A percentile compares a stretch with the other conserved stretches of the same genome.
phyloP scores from a whole-genome alignment of 2,113 vertebrate species.

The Recurvirostra avosetta region DNA sequence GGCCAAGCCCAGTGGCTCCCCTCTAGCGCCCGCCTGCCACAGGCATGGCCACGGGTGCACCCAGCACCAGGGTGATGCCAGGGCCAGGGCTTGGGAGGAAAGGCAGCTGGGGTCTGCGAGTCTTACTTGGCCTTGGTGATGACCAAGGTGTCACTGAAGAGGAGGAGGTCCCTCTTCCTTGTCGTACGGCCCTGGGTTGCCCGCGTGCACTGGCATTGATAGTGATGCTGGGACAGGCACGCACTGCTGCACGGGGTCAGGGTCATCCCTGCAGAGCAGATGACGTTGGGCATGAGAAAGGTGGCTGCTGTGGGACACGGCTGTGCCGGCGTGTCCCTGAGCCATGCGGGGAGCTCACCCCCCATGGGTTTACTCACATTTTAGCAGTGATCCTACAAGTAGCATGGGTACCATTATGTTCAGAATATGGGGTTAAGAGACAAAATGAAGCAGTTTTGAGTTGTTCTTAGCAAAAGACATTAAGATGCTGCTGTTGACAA shows the following conservation, averaged over 20 bases:
- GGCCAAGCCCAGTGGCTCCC: neutral
- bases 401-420: neutral
- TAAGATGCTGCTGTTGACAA: neutral
- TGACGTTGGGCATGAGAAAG: accelerated
- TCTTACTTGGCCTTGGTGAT: neutral
- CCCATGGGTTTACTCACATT: neutral
- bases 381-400: neutral
- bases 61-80: too few relatives aligned
- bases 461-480: neutral
- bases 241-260: neutral
- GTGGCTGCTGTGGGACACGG: neutral
- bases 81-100: neutral
- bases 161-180: neutral
- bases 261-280: neutral
- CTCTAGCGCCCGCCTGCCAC: accelerated
- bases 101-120: neutral
- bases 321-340: neutral
- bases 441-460: neutral
- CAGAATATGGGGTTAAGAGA: neutral
- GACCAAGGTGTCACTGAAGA: neutral
- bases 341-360: too few relatives aligned
- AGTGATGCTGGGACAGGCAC: neutral
- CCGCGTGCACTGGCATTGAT: neutral
- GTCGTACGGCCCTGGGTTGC: neutral
- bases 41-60: neutral